A percentile compares a stretch with the other conserved stretches of the same genome.
Evolutionary conservation across 2,888 invertebrate genomes (phyloP).

Genomic region (Thyatira batis): DNA sequence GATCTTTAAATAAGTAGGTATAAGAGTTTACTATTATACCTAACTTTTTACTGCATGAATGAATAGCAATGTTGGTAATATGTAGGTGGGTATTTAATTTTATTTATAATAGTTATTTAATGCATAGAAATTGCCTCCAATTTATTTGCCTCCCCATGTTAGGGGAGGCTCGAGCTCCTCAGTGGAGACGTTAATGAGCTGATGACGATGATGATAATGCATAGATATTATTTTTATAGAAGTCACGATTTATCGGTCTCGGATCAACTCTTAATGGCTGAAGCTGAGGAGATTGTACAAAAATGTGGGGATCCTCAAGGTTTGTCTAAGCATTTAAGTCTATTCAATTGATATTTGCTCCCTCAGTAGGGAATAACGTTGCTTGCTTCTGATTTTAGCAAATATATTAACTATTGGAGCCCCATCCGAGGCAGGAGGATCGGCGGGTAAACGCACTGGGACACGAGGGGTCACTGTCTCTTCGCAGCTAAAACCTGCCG

Average conservation of each 20-base stretch:
- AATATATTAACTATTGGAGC: constrained; percentile 28
- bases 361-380: not conserved
- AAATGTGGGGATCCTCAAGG: constrained; percentile 69
- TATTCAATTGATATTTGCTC: not conserved
- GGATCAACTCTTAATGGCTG: constrained; percentile 61
- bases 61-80: no score
- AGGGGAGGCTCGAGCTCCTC: no score
- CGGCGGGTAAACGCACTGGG: constrained; percentile 42
- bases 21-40: no score
- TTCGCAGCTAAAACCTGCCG: constrained; percentile 33
- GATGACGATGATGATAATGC: not conserved
- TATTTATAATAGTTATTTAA: no score
- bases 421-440: constrained; percentile 36
- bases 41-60: no score
- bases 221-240: constrained; percentile 29
- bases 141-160: no score
- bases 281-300: constrained; percentile 72
- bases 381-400: constrained; percentile 13
- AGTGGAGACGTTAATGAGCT: not conserved
- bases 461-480: constrained; percentile 67
- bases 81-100: no score
- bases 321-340: constrained; percentile 17
- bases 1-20: no score
- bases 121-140: no score
- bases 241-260: constrained; percentile 53